Evolutionary conservation across 2,113 vertebrate genomes (phyloP).

Genomic region (Salminus brasiliensis): DNA sequence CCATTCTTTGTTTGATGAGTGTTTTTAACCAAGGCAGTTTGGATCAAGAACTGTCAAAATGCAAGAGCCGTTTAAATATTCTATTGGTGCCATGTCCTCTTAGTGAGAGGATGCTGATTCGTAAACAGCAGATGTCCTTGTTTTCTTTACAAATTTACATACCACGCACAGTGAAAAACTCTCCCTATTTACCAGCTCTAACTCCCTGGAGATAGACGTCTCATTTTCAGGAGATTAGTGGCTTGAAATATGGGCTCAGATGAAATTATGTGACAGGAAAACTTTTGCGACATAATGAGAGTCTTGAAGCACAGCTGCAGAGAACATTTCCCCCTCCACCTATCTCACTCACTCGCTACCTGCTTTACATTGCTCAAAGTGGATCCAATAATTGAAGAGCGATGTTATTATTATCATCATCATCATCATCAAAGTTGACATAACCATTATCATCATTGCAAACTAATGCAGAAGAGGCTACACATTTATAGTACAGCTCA

Average conservation of each 20-base stretch:
- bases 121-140: slow-evolving; percentile 61
- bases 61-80: slow-evolving; percentile 47
- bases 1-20: slow-evolving; percentile 10
- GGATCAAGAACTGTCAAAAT: slow-evolving; percentile 50
- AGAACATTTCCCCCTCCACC: slow-evolving; percentile 28
- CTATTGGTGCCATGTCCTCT: slow-evolving; percentile 49
- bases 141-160: slow-evolving; percentile 60
- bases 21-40: slow-evolving; percentile 53
- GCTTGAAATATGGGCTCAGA: slow-evolving; percentile 47
- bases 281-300: slow-evolving; percentile 49
- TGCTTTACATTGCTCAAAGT: slow-evolving; percentile 24
- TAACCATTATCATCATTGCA: slow-evolving; percentile 8
- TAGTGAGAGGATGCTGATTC: slow-evolving; percentile 52
- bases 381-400: slow-evolving; percentile 28
- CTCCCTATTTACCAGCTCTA: slow-evolving; percentile 49
- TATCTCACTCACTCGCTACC: slow-evolving; percentile 32
- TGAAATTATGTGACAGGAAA: slow-evolving; percentile 55
- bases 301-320: slow-evolving; percentile 49
- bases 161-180: slow-evolving; percentile 49
- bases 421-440: not conserved
- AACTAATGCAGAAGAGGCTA: slow-evolving; percentile 10
- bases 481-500: not conserved
- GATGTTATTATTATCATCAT: slow-evolving; percentile 39
- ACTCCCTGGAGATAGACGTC: slow-evolving; percentile 54
- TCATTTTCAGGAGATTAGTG: slow-evolving; percentile 55